Evolutionary conservation across 2,113 vertebrate species (phyloP).

Genomic region (Rallus limicola): DNA sequence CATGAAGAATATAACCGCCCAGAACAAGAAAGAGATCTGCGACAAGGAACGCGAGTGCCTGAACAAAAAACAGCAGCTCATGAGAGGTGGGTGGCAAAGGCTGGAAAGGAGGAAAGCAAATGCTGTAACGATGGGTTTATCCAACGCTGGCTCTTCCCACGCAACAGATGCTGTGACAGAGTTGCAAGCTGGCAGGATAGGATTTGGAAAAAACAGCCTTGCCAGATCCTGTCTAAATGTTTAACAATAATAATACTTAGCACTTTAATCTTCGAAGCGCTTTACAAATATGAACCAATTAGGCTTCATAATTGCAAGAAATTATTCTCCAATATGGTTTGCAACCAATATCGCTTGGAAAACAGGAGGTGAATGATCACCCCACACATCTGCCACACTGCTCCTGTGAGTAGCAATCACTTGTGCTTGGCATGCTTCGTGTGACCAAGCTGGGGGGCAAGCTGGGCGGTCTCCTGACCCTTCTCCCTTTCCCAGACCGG

Average conservation of each 20-base stretch:
- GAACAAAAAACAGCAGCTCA: constrained; percentile 88
- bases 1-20: constrained; percentile 82
- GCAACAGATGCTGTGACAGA: constrained; percentile 38
- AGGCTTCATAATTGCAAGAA: constrained; percentile 42
- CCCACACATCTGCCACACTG: neutral
- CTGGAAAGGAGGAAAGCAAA: neutral
- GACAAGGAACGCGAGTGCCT: constrained; percentile 89
- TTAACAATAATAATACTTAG: constrained; percentile 61
- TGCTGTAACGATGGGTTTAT: neutral
- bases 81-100: constrained; percentile 81
- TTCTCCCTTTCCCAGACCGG: constrained; percentile 74
- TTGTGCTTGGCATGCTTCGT: neutral
- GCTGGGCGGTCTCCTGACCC: neutral
- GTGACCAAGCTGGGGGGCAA: neutral
- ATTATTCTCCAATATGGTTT: neutral
- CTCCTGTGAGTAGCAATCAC: neutral
- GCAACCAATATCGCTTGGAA: neutral
- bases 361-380: neutral
- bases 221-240: constrained; percentile 62
- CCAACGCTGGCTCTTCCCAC: constrained; percentile 26
- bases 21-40: constrained; percentile 89
- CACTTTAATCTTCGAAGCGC: constrained; percentile 26
- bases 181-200: constrained; percentile 23
- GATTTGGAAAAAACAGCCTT: constrained; percentile 32
- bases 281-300: constrained; percentile 52